Evolutionary conservation across 2,888 invertebrate genomes (phyloP).

Genomic region (Heterodera filipjevi): DNA sequence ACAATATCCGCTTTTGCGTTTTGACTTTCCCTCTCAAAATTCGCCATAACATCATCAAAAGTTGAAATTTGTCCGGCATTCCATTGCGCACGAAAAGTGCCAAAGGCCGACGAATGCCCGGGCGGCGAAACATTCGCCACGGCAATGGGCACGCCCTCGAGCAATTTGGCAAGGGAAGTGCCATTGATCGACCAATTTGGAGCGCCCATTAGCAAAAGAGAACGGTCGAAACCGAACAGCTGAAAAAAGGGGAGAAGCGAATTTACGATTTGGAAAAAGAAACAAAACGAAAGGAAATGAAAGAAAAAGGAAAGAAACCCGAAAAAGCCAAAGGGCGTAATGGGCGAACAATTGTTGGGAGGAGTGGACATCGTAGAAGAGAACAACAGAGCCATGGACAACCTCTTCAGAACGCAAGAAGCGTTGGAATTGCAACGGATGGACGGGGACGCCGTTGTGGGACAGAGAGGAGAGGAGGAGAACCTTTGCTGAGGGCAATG

Average conservation of each 20-base stretch:
- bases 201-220: constrained; percentile 55
- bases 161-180: constrained; percentile 39
- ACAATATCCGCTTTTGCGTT: constrained; percentile 59
- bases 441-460: constrained; percentile 62
- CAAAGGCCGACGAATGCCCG: constrained; percentile 30
- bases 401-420: constrained; percentile 58
- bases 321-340: constrained; percentile 62
- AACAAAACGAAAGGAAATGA: neutral
- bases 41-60: constrained; percentile 61
- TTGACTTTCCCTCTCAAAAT: constrained; percentile 53
- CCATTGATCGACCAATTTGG: constrained; percentile 4
- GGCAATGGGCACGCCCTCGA: neutral
- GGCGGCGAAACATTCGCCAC: constrained; percentile 3
- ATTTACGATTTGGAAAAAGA: neutral
- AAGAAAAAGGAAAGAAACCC: too few relatives aligned
- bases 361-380: constrained; percentile 58
- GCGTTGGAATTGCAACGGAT: constrained; percentile 58
- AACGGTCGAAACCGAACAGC: constrained; percentile 14
- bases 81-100: constrained; percentile 60
- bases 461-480: constrained; percentile 45
- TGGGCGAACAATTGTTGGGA: constrained; percentile 60
- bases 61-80: constrained; percentile 53
- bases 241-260: neutral
- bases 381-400: constrained; percentile 59
- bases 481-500: constrained; percentile 41